These are phyloP conservation scores for Lasioglossum leucozonium DNA, from an alignment of 2,888 invertebrate species.

Conservation along the genomic window DNA sequence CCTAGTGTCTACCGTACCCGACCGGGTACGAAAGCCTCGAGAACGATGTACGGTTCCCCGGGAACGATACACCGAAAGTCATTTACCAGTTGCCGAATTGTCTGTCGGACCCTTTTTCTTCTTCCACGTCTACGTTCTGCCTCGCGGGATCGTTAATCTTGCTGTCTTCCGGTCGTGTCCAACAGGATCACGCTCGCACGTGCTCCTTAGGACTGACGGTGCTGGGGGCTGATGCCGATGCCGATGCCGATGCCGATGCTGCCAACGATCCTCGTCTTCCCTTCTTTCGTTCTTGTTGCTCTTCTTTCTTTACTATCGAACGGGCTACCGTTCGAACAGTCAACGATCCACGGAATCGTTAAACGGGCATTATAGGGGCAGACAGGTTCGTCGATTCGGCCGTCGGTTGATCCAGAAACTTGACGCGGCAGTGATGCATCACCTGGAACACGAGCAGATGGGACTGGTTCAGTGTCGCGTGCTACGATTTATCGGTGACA, in stretches of 20 bases:
- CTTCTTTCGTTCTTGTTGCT: background rate
- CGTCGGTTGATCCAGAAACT: constrained; percentile 31
- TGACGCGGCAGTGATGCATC: constrained; percentile 69
- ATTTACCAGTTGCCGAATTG: constrained; percentile 55
- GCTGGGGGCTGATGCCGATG: background rate
- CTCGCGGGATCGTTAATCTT: constrained; percentile 26
- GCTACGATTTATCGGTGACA: background rate
- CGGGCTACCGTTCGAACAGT: constrained; percentile 16
- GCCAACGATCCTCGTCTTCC: background rate
- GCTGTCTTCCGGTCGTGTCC: background rate
- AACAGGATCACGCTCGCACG: background rate
- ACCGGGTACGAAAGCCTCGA: constrained; percentile 73
- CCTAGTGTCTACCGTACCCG: constrained; percentile 78
- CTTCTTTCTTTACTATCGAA: background rate
- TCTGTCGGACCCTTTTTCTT: constrained; percentile 9
- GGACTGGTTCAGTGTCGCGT: background rate
- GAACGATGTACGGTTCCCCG: constrained; percentile 36
- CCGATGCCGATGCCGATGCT: background rate
- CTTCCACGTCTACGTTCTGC: background rate
- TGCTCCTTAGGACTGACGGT: background rate
- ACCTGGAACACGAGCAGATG: constrained; percentile 74
- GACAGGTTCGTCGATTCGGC: constrained; percentile 29
- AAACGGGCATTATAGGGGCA: constrained; percentile 57
- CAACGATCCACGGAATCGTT: constrained; percentile 37
- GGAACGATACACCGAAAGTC: constrained; percentile 44